Conservation (phyloP, 2,797 vertebrate genomes). For the Pelochelys cantorii region DNA sequence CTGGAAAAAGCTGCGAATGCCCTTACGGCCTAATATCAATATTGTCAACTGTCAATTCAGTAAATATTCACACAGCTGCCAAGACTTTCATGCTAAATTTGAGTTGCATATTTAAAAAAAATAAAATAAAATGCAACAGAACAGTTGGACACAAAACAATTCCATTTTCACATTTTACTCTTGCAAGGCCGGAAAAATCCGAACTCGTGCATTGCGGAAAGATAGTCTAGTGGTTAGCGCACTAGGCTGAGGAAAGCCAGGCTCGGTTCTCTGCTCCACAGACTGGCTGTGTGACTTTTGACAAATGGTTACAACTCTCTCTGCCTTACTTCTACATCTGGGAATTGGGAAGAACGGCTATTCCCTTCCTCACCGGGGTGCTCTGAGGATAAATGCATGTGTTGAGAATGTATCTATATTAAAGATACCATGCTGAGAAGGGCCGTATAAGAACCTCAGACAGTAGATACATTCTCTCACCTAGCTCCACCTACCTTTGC, state of each 20-base stretch:
- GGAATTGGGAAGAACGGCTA: not conserved
- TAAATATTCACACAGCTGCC: constrained; percentile 5
- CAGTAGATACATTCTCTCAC: not conserved
- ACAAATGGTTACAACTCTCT: not conserved
- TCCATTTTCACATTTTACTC: not conserved
- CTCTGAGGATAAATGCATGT: not conserved
- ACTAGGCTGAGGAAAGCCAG: not conserved
- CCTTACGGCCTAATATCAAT: not conserved
- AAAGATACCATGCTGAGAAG: not conserved
- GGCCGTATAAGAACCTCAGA: not conserved
- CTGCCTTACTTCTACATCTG: not conserved
- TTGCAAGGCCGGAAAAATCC: not conserved
- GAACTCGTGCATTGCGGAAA: not conserved
- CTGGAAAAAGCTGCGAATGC: constrained; percentile 1
- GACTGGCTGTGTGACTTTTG: not conserved
- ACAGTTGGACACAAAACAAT: not conserved
- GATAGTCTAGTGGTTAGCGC: not conserved
- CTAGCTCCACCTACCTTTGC: not conserved
- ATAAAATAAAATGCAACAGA: not conserved
- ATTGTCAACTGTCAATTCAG: not conserved
- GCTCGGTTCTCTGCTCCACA: not conserved
- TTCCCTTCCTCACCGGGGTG: not conserved
- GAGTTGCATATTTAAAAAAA: not conserved
- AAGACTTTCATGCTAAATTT: constrained; percentile 10
- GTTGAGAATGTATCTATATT: not conserved